phyloP scores from a whole-genome alignment of 2,888 invertebrate species.

The Polymixis flavicincta region DNA sequence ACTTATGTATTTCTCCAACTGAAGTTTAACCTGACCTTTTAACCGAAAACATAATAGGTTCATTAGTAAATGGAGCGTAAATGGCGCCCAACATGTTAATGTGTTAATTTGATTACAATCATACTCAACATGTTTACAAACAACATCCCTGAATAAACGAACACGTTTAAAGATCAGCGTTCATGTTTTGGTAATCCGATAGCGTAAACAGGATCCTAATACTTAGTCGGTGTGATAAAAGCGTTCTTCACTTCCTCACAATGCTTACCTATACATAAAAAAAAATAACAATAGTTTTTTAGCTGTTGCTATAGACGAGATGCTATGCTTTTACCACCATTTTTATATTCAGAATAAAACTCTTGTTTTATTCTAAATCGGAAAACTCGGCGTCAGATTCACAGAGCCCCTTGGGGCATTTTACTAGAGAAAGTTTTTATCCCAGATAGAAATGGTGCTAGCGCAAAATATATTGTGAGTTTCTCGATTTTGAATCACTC shows the following conservation, averaged over 20 bases:
- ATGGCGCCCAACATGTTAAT: conserved; percentile 45
- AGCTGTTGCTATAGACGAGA: not conserved
- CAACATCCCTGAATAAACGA: conserved; percentile 53
- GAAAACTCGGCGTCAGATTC: conserved; percentile 40
- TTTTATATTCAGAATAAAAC: conserved; percentile 19
- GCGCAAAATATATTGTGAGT: conserved; percentile 35
- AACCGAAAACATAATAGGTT: conserved; percentile 20
- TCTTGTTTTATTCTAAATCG: conserved; percentile 25
- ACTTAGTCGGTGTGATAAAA: conserved; percentile 44
- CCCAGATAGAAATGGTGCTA: conserved; percentile 40
- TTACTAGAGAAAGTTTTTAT: conserved; percentile 71
- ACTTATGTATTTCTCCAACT: conserved; percentile 8
- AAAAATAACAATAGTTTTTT: conserved; percentile 49
- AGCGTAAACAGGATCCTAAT: conserved; percentile 66
- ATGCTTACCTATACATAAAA: not conserved
- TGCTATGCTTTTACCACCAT: not conserved
- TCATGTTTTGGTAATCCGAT: conserved; percentile 63
- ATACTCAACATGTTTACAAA: conserved; percentile 60
- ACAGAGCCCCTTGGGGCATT: conserved; percentile 61
- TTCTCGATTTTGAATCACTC: conserved; percentile 11
- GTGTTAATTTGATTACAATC: conserved; percentile 59
- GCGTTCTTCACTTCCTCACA: conserved; percentile 45
- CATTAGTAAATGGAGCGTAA: conserved; percentile 41
- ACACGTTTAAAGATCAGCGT: conserved; percentile 49
- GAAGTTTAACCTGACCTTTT: conserved; percentile 10